Conservation (phyloP, 2,113 vertebrate species). For the Megaceryle torquata region DNA sequence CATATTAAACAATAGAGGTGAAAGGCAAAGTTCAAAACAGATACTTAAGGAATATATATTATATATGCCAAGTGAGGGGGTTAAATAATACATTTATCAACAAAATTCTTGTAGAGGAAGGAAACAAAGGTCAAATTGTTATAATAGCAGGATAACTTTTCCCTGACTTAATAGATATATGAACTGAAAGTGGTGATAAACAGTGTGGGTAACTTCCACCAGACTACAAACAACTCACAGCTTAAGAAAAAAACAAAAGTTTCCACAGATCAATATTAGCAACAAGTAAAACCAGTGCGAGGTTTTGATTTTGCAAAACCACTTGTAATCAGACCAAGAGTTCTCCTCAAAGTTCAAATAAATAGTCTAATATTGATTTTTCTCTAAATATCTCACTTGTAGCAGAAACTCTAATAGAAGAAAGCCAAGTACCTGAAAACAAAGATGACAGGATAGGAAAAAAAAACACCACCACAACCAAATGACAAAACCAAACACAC, state of each 20-base stretch:
- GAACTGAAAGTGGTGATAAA: not conserved
- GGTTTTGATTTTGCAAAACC: not conserved
- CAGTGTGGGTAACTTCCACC: rapidly evolving
- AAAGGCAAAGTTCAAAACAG: not conserved
- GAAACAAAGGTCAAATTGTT: not conserved
- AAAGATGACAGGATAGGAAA: not conserved
- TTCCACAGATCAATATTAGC: not conserved
- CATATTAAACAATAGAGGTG: not conserved
- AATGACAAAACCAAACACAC: not conserved
- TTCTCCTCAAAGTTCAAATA: not conserved
- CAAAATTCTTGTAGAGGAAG: not conserved
- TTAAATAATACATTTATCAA: not conserved
- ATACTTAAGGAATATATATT: too few species aligned
- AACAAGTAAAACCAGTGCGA: not conserved
- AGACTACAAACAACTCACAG: not conserved
- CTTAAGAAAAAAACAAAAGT: not conserved
- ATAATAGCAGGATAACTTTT: rapidly evolving
- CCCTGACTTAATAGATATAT: rapidly evolving
- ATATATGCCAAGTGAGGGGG: rapidly evolving
- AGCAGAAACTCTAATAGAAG: not conserved
- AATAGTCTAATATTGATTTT: not conserved
- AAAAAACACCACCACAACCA: not conserved
- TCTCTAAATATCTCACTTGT: not conserved
- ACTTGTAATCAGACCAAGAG: not conserved
- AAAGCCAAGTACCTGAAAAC: not conserved